phyloP scores from a whole-genome alignment of 2,113 vertebrate genomes.

The Peromyscus californicus region DNA sequence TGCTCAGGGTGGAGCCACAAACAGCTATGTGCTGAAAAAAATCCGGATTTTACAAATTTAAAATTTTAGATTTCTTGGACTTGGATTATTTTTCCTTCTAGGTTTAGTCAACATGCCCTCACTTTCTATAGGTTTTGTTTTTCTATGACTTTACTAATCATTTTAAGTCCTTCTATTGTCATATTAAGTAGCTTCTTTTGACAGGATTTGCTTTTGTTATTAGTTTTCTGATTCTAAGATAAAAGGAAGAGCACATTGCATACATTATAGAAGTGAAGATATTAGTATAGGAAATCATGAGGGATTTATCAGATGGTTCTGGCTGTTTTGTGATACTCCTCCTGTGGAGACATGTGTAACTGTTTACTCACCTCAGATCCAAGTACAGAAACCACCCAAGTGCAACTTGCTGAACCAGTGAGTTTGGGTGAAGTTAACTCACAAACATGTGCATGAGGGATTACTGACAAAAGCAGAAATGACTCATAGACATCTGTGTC shows the following conservation, averaged over 20 bases:
- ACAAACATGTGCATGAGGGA: neutral
- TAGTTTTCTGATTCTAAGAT: conserved; percentile 44
- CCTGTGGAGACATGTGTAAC: neutral
- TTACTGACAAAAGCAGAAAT: neutral
- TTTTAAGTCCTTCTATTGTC: neutral
- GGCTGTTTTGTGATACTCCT: neutral
- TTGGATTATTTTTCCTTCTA: neutral
- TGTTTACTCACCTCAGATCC: neutral
- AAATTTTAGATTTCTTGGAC: conserved; percentile 31
- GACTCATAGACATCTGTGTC: neutral
- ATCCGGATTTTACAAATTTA: neutral
- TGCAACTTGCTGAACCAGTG: neutral
- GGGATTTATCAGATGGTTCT: conserved; percentile 17
- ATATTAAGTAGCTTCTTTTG: conserved; percentile 11
- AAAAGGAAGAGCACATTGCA: conserved; percentile 25
- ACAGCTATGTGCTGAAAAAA: conserved; percentile 38
- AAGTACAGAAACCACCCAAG: neutral
- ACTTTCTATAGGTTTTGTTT: neutral
- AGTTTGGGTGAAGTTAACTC: neutral
- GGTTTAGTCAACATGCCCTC: neutral
- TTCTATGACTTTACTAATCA: conserved; percentile 21
- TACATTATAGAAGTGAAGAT: conserved; percentile 20
- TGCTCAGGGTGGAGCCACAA: neutral
- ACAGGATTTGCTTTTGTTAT: neutral
- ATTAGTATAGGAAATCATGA: conserved; percentile 25